These are phyloP conservation scores for Prunella himalayana DNA, from an alignment of 2,113 vertebrate genomes.

Conservation along the genomic window DNA sequence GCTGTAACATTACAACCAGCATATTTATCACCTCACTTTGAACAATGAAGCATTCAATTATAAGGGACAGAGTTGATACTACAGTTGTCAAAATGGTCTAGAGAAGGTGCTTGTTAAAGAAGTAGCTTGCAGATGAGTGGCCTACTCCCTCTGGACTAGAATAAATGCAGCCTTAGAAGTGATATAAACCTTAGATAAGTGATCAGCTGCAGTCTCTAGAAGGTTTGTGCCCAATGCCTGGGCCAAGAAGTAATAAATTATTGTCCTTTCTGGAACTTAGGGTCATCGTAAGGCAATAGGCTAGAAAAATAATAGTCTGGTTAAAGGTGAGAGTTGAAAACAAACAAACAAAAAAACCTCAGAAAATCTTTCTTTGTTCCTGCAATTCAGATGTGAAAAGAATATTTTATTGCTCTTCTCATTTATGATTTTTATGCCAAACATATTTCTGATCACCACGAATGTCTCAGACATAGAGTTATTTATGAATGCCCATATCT, in stretches of 20 bases:
- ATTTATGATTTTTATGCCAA: not conserved
- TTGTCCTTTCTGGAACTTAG: not conserved
- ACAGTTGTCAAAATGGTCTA: not conserved
- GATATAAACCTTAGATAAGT: not conserved
- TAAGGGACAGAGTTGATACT: not conserved
- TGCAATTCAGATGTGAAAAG: not conserved
- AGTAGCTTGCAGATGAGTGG: not conserved
- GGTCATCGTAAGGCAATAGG: not conserved
- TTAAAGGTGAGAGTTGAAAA: not conserved
- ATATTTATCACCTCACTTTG: not conserved
- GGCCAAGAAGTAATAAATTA: not conserved
- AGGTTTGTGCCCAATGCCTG: not conserved
- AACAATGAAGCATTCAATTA: not conserved
- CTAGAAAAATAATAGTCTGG: not conserved
- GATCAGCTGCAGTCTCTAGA: not conserved
- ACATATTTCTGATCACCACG: not conserved
- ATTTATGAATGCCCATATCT: not conserved
- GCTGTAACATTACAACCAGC: not conserved
- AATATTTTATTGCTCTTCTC: not conserved
- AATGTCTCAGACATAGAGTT: not conserved
- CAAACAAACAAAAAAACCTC: not conserved
- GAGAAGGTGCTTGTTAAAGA: not conserved
- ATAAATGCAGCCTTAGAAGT: not conserved
- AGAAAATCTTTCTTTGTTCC: not conserved
- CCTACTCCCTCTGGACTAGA: not conserved